phyloP scores from a whole-genome alignment of 2,113 vertebrate species.

The Nestor notabilis region DNA sequence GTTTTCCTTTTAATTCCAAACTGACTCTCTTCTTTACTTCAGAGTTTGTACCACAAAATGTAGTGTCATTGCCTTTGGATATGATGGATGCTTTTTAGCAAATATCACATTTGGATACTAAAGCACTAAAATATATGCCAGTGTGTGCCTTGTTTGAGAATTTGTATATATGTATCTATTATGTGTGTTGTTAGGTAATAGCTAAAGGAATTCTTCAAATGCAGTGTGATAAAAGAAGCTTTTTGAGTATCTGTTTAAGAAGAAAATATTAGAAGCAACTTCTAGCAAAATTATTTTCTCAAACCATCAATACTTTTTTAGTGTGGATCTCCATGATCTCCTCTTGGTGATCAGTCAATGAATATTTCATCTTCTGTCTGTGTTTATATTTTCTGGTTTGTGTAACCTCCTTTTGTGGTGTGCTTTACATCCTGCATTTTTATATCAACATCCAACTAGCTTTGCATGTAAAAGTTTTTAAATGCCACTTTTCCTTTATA shows the following conservation, averaged over 20 bases:
- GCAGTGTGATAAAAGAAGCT: neutral
- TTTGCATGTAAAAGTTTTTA: neutral
- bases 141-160: neutral
- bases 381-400: neutral
- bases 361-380: neutral
- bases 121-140: neutral
- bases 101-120: neutral
- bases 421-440: neutral
- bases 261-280: neutral
- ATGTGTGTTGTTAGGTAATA: neutral
- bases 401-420: neutral
- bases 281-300: neutral
- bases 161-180: neutral
- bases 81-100: neutral
- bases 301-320: neutral
- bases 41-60: neutral
- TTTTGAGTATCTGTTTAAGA: neutral
- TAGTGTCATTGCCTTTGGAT: neutral
- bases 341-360: neutral
- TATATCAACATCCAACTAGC: neutral
- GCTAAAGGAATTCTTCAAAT: neutral
- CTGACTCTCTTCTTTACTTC: neutral
- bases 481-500: neutral
- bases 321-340: neutral
- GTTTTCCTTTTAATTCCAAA: neutral